Base-by-base conservation (phyloP, 1,140 invertebrate genomes). In the Drosophila nasuta region DNA sequence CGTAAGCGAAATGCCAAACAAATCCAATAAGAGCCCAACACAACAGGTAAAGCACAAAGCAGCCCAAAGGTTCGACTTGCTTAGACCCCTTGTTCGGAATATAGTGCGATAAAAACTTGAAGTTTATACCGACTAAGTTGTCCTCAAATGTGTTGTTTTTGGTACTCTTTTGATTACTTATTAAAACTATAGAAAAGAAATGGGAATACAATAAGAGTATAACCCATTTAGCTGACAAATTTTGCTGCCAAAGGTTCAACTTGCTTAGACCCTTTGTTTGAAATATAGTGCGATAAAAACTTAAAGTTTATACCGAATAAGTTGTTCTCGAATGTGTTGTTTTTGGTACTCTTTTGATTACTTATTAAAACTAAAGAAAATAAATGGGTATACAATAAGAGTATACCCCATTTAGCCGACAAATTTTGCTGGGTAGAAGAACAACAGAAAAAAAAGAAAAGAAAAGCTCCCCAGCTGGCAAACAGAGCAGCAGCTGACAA, bases 11-110 rank as follows among this genome's bases (percentile, higher is more conserved):
- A 20, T 25, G 52, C 41, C 66, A 60, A 30, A 35, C 59, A 64
- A 58, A 72, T 58, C 54, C 63, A 58, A 72, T 72, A 49, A 65
- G 69, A 48, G 54, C 45, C 28, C 68, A 15, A 54, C 51, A 43
- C 13, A 57, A 20, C 51, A 54, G 30, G n/a, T 33, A 33, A 54
- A 54, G 11, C 11, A 8, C 5, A 10, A 35, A 15, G 11, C 11
- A 43, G 41, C 41, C 41, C 5, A n/a, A 52, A 11, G 28, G 1
- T 25, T 13, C 28, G 25, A 52, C 10, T 3, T 13, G 11, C n/a
- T n/a, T 6, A 33, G 28, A 52, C 51, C 51, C 28, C 15, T n/a
- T 52, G 5, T 33, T 5, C 6, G 33, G 6, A 8, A 33, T 7
- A 41, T 8, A 41, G 38, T 10, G 38, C 38, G 15, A 20, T 11